phyloP scores from a whole-genome alignment of 2,113 vertebrate genomes.

The Prinia subflava region DNA sequence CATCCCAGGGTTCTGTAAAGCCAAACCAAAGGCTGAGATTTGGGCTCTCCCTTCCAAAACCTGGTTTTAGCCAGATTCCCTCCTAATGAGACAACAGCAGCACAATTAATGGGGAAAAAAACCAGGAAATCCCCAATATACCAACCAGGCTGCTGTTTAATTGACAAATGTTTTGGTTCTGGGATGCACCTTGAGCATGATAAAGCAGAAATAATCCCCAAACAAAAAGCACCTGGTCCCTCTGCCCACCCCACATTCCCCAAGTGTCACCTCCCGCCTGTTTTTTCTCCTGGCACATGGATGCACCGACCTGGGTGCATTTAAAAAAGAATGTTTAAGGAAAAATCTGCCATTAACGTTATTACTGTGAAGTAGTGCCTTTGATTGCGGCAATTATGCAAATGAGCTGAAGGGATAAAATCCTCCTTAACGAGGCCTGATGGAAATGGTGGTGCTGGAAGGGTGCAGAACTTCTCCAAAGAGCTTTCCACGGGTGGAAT shows the following conservation, averaged over 20 bases:
- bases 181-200: neutral
- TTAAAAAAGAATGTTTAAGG: conserved; percentile 5
- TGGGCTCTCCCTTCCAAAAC: neutral
- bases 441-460: neutral
- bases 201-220: neutral
- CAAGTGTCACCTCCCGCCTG: neutral
- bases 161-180: neutral
- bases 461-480: neutral
- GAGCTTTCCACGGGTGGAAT: neutral
- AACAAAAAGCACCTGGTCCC: neutral
- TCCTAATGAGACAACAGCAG: neutral
- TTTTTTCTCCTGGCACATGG: neutral
- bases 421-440: neutral
- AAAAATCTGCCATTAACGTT: conserved; percentile 48
- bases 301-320: neutral
- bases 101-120: neutral
- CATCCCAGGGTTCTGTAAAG: neutral
- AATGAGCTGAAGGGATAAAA: conserved; percentile 29
- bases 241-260: fast-evolving
- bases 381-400: conserved; percentile 64
- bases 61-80: neutral
- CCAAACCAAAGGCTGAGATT: neutral
- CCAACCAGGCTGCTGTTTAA: neutral
- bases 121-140: fast-evolving
- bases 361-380: conserved; percentile 24